Base-by-base conservation (phyloP, 2,888 invertebrate genomes). In the Adela reaumurella region DNA sequence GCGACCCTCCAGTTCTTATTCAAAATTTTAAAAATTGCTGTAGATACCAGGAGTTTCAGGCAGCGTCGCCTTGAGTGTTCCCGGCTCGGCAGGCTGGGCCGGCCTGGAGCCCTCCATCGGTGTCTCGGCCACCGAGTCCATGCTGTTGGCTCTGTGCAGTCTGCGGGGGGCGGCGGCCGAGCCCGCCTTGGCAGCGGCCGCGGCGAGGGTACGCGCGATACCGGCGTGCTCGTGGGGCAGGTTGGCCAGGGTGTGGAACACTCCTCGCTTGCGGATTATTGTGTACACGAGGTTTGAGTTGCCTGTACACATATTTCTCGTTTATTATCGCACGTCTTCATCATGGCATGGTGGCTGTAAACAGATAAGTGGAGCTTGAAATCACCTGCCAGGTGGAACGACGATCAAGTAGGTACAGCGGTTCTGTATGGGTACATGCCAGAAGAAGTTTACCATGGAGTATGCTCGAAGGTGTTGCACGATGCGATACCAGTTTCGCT, bases 201-300 rank as follows among this genome's bases (percentile, higher is more conserved):
- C 63, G 35, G 64, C 65, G 41, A 89, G 73, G 1, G 91, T 89
- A 63, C 90, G 89, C 35, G 90, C 84, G 61, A 99, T 97, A 54
- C 94, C 89, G 19, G 87, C 81, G 69, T 92, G 91, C 70, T 99
- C 98, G 52, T 92, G 91, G 6, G 97, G 96, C 56, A 99, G 74
- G 77, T 98, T 99, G n/a, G 97, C 96, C 60, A 99, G 80, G 53
- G 92, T 88, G 76, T 99, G 97, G 77, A 99, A 99, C 50, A 98
- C 96, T 67, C 92, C 92, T n/a, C 99, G 85, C 70, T 99, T 99
- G 47, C 98, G 86, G 61, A 99, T 99, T 55, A 99, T 97, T 1
- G 98, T 99, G 77, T 99, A 99, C 20, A 99, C 95, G 59, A 99
- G 83, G 80, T 97, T 98, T 1, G 97, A 94, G 71, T 99, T 99